Conservation (phyloP, 2,888 invertebrate genomes). For the Spodoptera littoralis region DNA sequence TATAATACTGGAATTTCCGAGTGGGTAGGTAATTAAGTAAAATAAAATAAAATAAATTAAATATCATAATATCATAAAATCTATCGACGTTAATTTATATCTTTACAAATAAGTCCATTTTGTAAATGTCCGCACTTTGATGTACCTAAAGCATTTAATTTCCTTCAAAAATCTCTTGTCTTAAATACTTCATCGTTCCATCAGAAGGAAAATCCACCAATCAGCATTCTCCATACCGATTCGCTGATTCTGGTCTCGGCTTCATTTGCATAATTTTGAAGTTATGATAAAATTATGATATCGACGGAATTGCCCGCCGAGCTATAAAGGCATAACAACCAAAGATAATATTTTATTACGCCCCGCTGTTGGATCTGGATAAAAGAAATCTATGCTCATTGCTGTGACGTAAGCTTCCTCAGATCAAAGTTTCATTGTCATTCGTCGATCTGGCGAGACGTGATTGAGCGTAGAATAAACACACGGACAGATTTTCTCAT, state of each 20-base stretch:
- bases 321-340: slow-evolving; percentile 49
- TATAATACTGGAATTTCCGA: no score
- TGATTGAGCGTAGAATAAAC: slow-evolving; percentile 43
- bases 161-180: slow-evolving; percentile 21
- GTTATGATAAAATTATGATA: slow-evolving; percentile 52
- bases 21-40: no score
- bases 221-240: slow-evolving; percentile 42
- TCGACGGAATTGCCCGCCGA: slow-evolving; percentile 42
- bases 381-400: slow-evolving; percentile 33
- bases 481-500: slow-evolving; percentile 29
- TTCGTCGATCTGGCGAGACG: slow-evolving; percentile 21
- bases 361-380: slow-evolving; percentile 39
- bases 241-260: slow-evolving; percentile 38
- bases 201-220: slow-evolving; percentile 37
- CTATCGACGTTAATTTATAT: slow-evolving; percentile 3
- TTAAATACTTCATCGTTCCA: slow-evolving; percentile 34
- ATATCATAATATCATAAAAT: no score
- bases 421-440: slow-evolving; percentile 50
- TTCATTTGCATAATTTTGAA: slow-evolving; percentile 57
- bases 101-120: slow-evolving; percentile 13
- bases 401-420: slow-evolving; percentile 41
- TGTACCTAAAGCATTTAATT: slow-evolving; percentile 17
- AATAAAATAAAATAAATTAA: no score
- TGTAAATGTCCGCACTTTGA: background rate
- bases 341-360: slow-evolving; percentile 52